phyloP scores from a whole-genome alignment of 2,797 vertebrate genomes.

The Pseudochromis fuscus region DNA sequence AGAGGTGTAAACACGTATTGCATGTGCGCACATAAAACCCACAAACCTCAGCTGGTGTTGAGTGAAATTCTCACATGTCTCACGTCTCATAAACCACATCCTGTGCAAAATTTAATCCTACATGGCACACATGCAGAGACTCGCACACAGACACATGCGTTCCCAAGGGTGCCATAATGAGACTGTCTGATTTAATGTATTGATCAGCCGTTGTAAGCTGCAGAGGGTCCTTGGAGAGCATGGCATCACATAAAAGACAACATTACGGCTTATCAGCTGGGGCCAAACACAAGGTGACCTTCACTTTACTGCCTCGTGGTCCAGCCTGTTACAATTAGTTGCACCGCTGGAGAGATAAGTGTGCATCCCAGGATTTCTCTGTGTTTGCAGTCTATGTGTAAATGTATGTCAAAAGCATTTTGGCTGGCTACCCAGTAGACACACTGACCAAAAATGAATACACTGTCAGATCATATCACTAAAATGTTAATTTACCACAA shows the following conservation, averaged over 20 bases:
- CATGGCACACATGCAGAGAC: conserved; percentile 23
- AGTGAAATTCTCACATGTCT: conserved; percentile 23
- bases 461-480: too few relatives aligned
- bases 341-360: conserved; percentile 63
- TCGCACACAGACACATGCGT: conserved; percentile 36
- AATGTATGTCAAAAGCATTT: conserved; percentile 10
- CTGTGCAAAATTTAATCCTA: conserved; percentile 19
- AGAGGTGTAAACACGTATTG: conserved; percentile 11
- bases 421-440: neutral
- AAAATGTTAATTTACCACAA: neutral
- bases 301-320: conserved; percentile 72
- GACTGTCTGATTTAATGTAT: conserved; percentile 78
- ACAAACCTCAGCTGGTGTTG: conserved; percentile 12
- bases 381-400: conserved; percentile 12
- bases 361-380: conserved; percentile 17
- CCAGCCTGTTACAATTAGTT: conserved; percentile 66
- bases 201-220: conserved; percentile 76
- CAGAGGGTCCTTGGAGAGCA: conserved; percentile 70
- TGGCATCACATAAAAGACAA: conserved; percentile 81
- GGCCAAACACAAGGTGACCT: conserved; percentile 80
- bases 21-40: neutral
- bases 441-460: neutral
- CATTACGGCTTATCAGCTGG: conserved; percentile 78
- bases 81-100: conserved; percentile 20
- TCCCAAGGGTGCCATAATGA: conserved; percentile 66